Base-by-base conservation (phyloP, 2,888 invertebrate species). In the Ischnura elegans region DNA sequence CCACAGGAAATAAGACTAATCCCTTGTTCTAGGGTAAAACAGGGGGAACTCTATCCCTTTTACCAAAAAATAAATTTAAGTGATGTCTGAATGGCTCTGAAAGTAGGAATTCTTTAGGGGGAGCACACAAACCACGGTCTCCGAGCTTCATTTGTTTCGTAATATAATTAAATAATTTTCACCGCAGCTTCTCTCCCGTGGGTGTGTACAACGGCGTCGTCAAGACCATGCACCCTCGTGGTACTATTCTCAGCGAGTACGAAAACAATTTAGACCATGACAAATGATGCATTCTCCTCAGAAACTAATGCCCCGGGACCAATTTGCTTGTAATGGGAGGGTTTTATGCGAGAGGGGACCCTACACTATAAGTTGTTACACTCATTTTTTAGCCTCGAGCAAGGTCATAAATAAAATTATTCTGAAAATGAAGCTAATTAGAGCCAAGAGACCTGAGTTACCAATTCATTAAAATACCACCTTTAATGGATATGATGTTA, bases 221-320 rank as follows among this genome's bases (percentile, higher is more conserved):
- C 76, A 13, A 29, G 6, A 10, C 36, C 61, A 25, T 76, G 76
- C 76, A 13, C 76, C 2, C 36, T 76, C 36, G 76, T 36, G 76
- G 61, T 55, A 87, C 87, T 61, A 90, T 66, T 90, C 61, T 66
- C 55, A 42, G 42, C n/a, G 90, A 76, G 76, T 76, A 76, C 76
- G 76, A 90, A 90, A 90, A 90, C 90, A 90, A 90, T 90, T 90
- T 66, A n/a, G 55, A 66, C 36, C 66, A 55, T 90, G 90, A 90
- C 66, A 61, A 43, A 87, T 55, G 87, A 55, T 55, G 87, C 87
- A 76, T 36, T 36, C 76, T 19, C 21, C 2, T 46, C 25, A 43
- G 29, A 61, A 90, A 61, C 90, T 90, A 90, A 90, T 90, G 66
- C 90, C 61, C 36, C 45, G 90, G 61, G 90, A 90, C 90, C 66